Base-by-base conservation (phyloP, 1,140 invertebrate species). In the honey bee (Apis mellifera) region DNA sequence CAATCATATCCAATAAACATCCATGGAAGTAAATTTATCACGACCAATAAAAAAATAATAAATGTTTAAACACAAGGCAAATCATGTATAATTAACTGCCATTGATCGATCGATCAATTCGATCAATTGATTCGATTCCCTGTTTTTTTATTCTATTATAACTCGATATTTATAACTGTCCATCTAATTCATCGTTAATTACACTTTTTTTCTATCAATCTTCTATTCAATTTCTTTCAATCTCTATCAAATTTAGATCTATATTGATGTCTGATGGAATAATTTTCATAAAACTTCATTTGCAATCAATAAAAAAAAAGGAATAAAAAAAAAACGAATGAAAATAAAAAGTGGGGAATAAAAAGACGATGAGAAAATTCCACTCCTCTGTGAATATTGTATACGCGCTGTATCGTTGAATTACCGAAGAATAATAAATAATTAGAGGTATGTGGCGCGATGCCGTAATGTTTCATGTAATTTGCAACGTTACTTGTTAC, bases 391-490 rank as follows among this genome's bases (percentile, higher is more conserved):
- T 80, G 55, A 74, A 74, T 74, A 55, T 65, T 17, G 21, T 42
- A 42, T 42, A 42, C 32, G 4, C 32, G 5, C 5, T 42, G 32
- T 42, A 42, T 42, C 32, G 50, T 19, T 17, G 50, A 0, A 73
- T 48, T 73, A 48, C 12, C 8, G 17, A 5, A 9, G 19, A 59
- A 59, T 42, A 9, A 32, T 9, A 50, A n/a, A 55, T 60, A 32
- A 15, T 65, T n/a, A 15, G 11, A 21, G 12, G 52, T 52, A 32
- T 26, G 8, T 12, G 4, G 8, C 12, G 55, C 5, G 52, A 42
- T 42, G 32, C 32, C 62, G 17, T 52, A 60, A 82, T 54, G 64
- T 52, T 69, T 23, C 54, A 9, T 52, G 79, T 76, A 76, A 80
- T 59, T 57, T 82, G 9, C 48, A 42, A 5, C 17, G 19, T n/a